phyloP scores from a whole-genome alignment of 2,888 invertebrate species.

The Eupithecia subumbrata region DNA sequence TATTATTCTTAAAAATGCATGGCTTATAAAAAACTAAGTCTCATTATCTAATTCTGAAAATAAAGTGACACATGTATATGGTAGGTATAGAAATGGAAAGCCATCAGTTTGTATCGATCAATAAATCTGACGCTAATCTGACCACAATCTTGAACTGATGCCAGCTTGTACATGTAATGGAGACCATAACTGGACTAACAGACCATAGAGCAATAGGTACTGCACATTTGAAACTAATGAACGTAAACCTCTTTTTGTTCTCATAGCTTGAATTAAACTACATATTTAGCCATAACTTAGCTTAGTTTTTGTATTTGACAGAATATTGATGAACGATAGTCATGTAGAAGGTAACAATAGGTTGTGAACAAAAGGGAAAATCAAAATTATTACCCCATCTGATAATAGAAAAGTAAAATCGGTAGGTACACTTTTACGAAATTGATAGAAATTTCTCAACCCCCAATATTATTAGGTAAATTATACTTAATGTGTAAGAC shows the following conservation, averaged over 20 bases:
- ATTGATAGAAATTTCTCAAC: too few relatives aligned
- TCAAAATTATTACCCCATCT: too few relatives aligned
- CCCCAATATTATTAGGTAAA: too few relatives aligned
- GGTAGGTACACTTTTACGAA: too few relatives aligned
- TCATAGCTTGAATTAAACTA: background rate
- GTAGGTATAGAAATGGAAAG: background rate
- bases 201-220: background rate
- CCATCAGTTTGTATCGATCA: slow-evolving; percentile 13
- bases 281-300: too few relatives aligned
- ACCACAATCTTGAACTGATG: slow-evolving; percentile 27
- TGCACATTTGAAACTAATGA: background rate
- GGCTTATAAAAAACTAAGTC: background rate
- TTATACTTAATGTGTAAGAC: background rate
- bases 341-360: too few relatives aligned
- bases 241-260: background rate
- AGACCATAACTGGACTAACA: slow-evolving; percentile 12
- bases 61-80: background rate
- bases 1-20: too few relatives aligned
- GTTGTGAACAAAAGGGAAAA: too few relatives aligned
- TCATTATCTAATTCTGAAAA: background rate
- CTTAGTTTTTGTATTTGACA: too few relatives aligned
- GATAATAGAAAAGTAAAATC: too few relatives aligned
- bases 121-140: slow-evolving; percentile 20
- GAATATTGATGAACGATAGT: too few relatives aligned
- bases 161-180: slow-evolving; percentile 18